Evolutionary conservation across 2,888 invertebrate species (phyloP), one percentile per base, ranked within the genome.

Genomic region (Dusona sp.): DNA sequence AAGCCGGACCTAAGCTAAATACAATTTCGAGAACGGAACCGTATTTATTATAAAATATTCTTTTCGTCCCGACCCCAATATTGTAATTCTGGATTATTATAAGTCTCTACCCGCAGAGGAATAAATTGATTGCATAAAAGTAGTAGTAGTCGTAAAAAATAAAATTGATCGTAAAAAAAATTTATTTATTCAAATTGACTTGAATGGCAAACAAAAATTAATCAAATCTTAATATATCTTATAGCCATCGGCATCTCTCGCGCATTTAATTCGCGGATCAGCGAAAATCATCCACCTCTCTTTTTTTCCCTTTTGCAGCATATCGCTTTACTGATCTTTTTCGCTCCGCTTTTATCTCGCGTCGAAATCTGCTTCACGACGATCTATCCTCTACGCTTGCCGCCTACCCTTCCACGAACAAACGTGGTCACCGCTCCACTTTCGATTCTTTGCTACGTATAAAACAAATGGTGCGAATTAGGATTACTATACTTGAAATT

Each of bases 311-410:
- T 38, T 29, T 22, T 42, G 68, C 48, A 70, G 83, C 77, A 45
- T 82, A 82, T 82, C 81, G 67, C 57, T 73, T 16, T 48, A 65
- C 65, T 82, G 79, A 78, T 78, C 79, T 83, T 61, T 79, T 75
- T 73, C 85, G 64, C 74, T 78, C 72, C 51, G 33, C 45, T 77
- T 85, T 85, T 92, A 92, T 92, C 92, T 91, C 88, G 88, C 89
- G 90, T 90, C 91, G 91, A 88, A 89, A 93, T 93, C 92, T 91
- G 82, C 89, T 83, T 83, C 87, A 81, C 87, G 75, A 84, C 74
- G 72, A 87, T 84, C 79, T 83, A 79, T 83, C 78, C 79, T 68
- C 48, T 70, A 25, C 67, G 80, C 57, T 78, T 64, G 74, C 64
- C 65, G 87, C 85, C 85, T 85, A 83, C 88, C 85, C 88, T 91